A percentile compares a stretch with the other conserved stretches of the same genome.
Evolutionary conservation across 2,797 vertebrate species (phyloP).

Genomic region (Anolis apletophallus): DNA sequence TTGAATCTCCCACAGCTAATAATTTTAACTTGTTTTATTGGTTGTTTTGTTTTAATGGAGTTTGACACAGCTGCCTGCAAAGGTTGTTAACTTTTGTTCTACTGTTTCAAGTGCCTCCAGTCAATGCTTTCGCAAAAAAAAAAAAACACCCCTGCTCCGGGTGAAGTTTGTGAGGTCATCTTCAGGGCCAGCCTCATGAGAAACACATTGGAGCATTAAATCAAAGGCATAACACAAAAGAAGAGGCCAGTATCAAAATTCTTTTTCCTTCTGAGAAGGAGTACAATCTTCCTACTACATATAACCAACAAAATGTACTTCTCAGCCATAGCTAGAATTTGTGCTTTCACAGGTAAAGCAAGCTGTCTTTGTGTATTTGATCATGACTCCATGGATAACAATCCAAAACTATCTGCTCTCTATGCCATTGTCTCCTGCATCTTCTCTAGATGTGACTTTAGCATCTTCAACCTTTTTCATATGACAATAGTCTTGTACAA

Average conservation of each 20-base stretch:
- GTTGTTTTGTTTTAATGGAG: background rate
- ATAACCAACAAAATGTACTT: background rate
- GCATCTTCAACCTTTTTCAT: background rate
- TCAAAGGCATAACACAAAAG: background rate
- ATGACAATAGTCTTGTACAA: background rate
- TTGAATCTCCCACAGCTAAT: background rate
- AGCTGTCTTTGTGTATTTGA: background rate
- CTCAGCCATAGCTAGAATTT: background rate
- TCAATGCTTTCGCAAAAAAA: background rate
- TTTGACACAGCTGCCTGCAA: background rate
- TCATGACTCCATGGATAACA: background rate
- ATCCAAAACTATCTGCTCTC: background rate
- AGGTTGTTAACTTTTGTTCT: background rate
- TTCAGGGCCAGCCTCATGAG: background rate
- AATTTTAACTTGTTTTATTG: background rate
- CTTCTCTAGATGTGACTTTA: background rate
- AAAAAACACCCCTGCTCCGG: no score
- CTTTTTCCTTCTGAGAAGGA: background rate
- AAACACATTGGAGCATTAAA: background rate
- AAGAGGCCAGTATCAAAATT: background rate
- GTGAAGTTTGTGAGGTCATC: background rate
- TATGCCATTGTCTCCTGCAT: background rate
- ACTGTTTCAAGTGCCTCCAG: background rate
- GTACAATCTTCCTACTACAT: background rate
- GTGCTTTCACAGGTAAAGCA: background rate